phyloP scores from a whole-genome alignment of 2,888 invertebrate genomes.

The Campoletis raptor region DNA sequence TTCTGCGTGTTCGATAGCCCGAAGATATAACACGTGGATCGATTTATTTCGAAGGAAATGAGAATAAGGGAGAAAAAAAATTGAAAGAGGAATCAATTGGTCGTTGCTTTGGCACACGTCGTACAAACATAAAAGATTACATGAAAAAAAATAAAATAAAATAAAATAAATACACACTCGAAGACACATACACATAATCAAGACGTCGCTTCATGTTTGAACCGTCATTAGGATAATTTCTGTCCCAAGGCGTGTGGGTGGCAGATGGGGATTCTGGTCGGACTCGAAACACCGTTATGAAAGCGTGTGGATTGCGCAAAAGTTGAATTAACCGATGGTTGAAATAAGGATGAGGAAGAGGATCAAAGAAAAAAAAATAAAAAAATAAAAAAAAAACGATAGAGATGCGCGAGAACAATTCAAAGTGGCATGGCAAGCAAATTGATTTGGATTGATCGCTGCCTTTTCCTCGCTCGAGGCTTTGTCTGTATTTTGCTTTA shows the following conservation, averaged over 20 bases:
- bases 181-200: conserved; percentile 22
- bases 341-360: conserved; percentile 65
- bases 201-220: conserved; percentile 65
- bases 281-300: conserved; percentile 71
- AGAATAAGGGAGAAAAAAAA: conserved; percentile 17
- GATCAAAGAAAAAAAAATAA: neutral
- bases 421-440: conserved; percentile 28
- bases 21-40: conserved; percentile 7
- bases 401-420: conserved; percentile 44
- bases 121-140: neutral
- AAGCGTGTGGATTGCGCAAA: conserved; percentile 75
- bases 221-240: conserved; percentile 82
- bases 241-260: conserved; percentile 82
- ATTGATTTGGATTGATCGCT: conserved; percentile 60
- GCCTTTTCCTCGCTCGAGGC: conserved; percentile 10
- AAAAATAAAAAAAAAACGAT: conserved; percentile 6
- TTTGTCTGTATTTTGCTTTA: conserved; percentile 22
- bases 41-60: neutral
- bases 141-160: neutral
- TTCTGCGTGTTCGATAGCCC: conserved; percentile 60
- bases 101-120: conserved; percentile 32
- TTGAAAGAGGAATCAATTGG: conserved; percentile 61
- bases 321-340: conserved; percentile 75
- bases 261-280: conserved; percentile 76
- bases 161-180: neutral